Base-by-base conservation (phyloP, 2,113 vertebrate species). In the Charadrius vociferus region DNA sequence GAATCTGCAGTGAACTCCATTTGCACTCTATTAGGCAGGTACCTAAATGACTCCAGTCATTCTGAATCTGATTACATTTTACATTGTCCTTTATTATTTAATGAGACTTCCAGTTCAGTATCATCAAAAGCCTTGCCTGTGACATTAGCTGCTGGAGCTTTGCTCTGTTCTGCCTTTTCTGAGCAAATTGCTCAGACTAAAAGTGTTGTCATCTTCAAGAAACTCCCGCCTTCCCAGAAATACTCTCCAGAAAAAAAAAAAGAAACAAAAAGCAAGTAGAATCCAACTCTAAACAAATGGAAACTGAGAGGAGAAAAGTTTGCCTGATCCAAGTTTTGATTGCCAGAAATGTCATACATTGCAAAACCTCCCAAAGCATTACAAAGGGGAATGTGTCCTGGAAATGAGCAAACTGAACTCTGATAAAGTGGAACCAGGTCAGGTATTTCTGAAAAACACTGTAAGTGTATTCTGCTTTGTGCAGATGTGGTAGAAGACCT, bases 51-150 rank as follows among this genome's bases (percentile, higher is more conserved):
- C 61, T 90, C 27, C 36, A 92, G 41, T 86, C 4, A 88, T 90
- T 94, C 61, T 80, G 86, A 95, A 96, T 83, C 62, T 95, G 70
- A 96, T 95, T 92, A 82, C 34, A 93, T 95, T 97, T 97, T 96
- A 90, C 29, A 62, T 86, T 89, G 72, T 96, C 55, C 45, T 89
- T 95, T 95, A 90, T 93, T 94, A 91, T 66, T 96, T 97, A 95
- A 92, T 95, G 45, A 90, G 56, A 79, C 88, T 94, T 90, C 75
- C 65, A 91, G 65, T 96, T 97, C 67, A 47, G 67, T 96, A 70
- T 94, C 58, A 91, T 81, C 21, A 78, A 62, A 94, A 93, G 58
- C 65, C 37, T 71, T 74, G 73, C 80, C 56, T 78, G n/a, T 62
- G 93, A 91, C 26, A 78, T 73, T 85, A 91, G 71, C 68, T 93